Base-by-base conservation (phyloP, 2,113 vertebrate species). In the Chloebia gouldiae region DNA sequence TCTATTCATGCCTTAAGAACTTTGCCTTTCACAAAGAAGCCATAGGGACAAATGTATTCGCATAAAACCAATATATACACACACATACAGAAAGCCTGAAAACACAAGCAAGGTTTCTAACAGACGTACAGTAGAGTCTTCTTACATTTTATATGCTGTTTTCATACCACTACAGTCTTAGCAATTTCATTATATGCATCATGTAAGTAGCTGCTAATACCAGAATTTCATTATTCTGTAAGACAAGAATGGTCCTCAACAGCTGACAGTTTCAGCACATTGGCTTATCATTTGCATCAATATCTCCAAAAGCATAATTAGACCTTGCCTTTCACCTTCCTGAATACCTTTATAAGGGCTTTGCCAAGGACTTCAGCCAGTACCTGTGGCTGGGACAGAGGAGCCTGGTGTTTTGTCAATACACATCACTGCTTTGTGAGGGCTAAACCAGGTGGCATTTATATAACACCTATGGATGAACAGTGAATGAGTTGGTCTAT, bases 111-210 rank as follows among this genome's bases (percentile, higher is more conserved):
- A 49, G 20, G 6, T 73, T 69, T 72, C 40, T 35, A 49, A 24
- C 17, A 79, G 20, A 54, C 0, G 5, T 70, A 22, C 1, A 0
- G 4, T 14, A 57, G 7, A n/a, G 1, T 31, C 37, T 50, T 75
- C 8, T 13, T 7, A 45, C 1, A 7, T 47, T 87, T 70, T 63
- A 11, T 51, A n/a, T 53, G 35, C 10, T 50, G 8, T 25, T 85
- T 57, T 75, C 13, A 31, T 28, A 40, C 24, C 11, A 4, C 6
- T 78, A 33, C 16, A 44, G 5, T 51, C 13, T 51, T 69, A 64
- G 1, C 18, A 65, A 39, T 53, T 56, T 73, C 23, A 21, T 56
- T 69, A 35, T 9, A 56, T 5, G 4, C 23, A 49, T 51, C 25
- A 6, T 10, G 0, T 30, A 75, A 45, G 20, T 33, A 33, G 19